Percentiles rank a stretch among this genome's conserved stretches.
phyloP scores from a whole-genome alignment of 2,888 invertebrate genomes.

The Fragum fragum region DNA sequence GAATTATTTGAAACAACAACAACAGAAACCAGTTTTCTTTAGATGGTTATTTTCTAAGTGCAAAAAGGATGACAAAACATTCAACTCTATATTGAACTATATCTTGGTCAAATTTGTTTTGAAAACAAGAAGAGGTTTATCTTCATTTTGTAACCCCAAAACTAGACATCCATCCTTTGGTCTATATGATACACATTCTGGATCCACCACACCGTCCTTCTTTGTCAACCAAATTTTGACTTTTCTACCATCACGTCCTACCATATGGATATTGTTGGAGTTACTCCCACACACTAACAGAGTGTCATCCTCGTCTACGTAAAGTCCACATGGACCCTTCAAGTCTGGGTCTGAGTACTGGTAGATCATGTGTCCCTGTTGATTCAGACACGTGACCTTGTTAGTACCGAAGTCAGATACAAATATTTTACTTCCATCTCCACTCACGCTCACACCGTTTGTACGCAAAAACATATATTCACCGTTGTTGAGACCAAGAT shows the following conservation, averaged over 20 bases:
- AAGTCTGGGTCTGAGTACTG: constrained; percentile 3
- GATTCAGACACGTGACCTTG: background rate
- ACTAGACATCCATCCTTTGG: background rate
- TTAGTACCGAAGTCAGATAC: background rate
- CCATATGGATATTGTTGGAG: constrained; percentile 3
- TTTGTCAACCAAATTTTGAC: background rate
- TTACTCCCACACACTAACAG: background rate
- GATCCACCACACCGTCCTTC: background rate
- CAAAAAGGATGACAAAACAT: too few species aligned
- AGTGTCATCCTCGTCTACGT: background rate
- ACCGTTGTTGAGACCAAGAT: background rate
- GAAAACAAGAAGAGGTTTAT: background rate
- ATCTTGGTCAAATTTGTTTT: too few species aligned
- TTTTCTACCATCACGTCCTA: constrained; percentile 1
- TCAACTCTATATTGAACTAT: too few species aligned
- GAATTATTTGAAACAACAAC: too few species aligned
- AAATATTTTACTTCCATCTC: constrained; percentile 3
- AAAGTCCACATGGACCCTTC: background rate
- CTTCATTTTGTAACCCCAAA: background rate
- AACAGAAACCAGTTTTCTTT: too few species aligned
- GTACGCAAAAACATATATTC: background rate
- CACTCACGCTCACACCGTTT: background rate
- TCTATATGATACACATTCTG: background rate
- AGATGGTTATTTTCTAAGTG: too few species aligned
- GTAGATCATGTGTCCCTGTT: background rate